Base-by-base conservation (phyloP, 2,113 vertebrate genomes). In the Perognathus longimembris region DNA sequence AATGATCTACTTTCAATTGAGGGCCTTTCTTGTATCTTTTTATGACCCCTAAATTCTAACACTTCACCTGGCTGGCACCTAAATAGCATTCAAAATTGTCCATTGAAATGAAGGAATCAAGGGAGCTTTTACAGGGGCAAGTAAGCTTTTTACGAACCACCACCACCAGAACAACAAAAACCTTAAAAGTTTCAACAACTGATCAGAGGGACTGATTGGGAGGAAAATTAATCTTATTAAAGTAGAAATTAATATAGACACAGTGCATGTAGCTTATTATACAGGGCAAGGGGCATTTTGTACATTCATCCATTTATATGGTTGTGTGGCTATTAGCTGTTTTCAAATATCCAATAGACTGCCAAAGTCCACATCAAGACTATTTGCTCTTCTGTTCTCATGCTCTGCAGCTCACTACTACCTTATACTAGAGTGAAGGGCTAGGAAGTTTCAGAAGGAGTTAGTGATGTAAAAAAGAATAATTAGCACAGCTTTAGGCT, bases 371-470 rank as follows among this genome's bases (percentile, higher is more conserved):
- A 59, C 32, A 28, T 40, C 11, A 32, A 85, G 14, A 36, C 7
- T 10, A 1, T 64, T 83, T 30, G 22, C 0, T 42, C 4, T 78
- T 64, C 22, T 78, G 28, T n/a, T 24, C 10, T 22, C 11, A 69
- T 21, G 4, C 7, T 22, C 28, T 69, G 20, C 24, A 36, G 2
- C 9, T 14, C 5, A 36, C 10, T 1, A 0, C 26, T 45, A 66
- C 3, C 18, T 64, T 18, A 34, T 9, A 32, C 17, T 1, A 54
- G 17, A 17, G 5, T n/a, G 18, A 67, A 21, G 2, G 0, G 10
- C 36, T 54, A 85, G 85, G 69, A 45, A 83, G 18, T 15, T 54
- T 59, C 61, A 85, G 79, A 61, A 89, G 36, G n/a, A 67, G 78
- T 32, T n/a, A 57, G 28, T n/a, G 80, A 73, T 64, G 17, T 17